Evolutionary conservation across 2,888 invertebrate species (phyloP), one percentile per base, ranked within the genome.

Genomic region (Agrotis segetum): DNA sequence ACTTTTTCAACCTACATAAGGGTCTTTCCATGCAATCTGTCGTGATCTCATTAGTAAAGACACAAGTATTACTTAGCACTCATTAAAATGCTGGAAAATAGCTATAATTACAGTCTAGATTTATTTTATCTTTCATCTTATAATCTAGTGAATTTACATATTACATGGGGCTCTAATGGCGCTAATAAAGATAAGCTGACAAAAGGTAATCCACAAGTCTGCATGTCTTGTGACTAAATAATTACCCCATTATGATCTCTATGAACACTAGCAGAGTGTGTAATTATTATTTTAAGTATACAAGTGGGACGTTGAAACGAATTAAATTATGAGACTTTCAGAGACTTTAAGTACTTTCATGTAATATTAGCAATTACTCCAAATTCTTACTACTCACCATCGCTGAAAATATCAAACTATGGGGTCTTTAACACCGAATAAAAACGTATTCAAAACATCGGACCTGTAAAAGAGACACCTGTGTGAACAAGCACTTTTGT

Each of bases 91-190:
- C 34, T 24, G 19, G 19, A 59, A 40, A 34, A 67, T 58, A 52
- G 13, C 62, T 29, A n/a, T 44, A n/a, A 62, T 78, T 29, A 62
- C 56, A 44, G 62, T 44, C 21, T 47, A 62, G 50, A 78, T 58
- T 77, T 52, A 77, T 58, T 46, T 46, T 52, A 78, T 72, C 72
- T 21, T 60, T 70, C 49, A 52, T 58, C 50, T 74, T 79, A 72
- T 78, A 62, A 72, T 74, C 73, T 40, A 17, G 24, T 62, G 47
- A 17, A 74, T 74, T 74, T 72, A 63, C 73, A 74, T 78, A 52
- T 29, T 17, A 72, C 58, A 63, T 13, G 52, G 44, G 44, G 19
- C 53, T 14, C 9, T 74, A 74, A 78, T 78, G 46, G 58, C 46
- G 24, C 34, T 40, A 19, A 49, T 61, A 55, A 50, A 61, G 61